Percentiles rank a stretch among this genome's conserved stretches.
phyloP scores from a whole-genome alignment of 23 tunicate genomes.

The Aplidium turbinatum region DNA sequence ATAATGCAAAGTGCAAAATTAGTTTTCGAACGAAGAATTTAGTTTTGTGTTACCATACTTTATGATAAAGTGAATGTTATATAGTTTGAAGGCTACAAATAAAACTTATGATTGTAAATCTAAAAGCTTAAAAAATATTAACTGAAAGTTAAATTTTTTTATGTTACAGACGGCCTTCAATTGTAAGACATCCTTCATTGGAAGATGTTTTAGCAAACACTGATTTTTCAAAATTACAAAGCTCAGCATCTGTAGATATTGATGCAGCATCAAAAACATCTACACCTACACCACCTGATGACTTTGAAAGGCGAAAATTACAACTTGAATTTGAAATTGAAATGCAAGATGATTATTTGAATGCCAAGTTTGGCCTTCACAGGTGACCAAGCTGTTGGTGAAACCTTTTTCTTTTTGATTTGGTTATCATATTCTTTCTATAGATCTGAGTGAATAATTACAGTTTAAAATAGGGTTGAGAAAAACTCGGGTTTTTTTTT shows the following conservation, averaged over 20 bases:
- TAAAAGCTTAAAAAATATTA: too few species aligned
- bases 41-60: too few species aligned
- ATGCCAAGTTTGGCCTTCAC: conserved; percentile 3
- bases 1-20: too few species aligned
- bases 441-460: too few species aligned
- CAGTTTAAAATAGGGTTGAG: too few species aligned
- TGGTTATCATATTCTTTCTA: not conserved
- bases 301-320: not conserved
- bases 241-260: not conserved
- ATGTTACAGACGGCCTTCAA: conserved; percentile 19
- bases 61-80: too few species aligned
- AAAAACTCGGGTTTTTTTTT: too few species aligned
- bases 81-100: too few species aligned
- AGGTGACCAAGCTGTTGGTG: too few species aligned
- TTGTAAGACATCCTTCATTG: conserved; percentile 24
- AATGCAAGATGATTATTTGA: conserved; percentile 28
- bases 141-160: too few species aligned
- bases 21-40: too few species aligned
- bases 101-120: too few species aligned
- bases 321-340: conserved; percentile 9
- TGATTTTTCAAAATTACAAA: not conserved
- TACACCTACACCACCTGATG: not conserved
- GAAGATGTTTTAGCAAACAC: not conserved
- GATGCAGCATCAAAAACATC: not conserved
- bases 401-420: not conserved